A percentile compares a stretch with the other conserved stretches of the same genome.
Conservation (phyloP, 2,797 vertebrate species). For the Enteromius radiatus region DNA sequence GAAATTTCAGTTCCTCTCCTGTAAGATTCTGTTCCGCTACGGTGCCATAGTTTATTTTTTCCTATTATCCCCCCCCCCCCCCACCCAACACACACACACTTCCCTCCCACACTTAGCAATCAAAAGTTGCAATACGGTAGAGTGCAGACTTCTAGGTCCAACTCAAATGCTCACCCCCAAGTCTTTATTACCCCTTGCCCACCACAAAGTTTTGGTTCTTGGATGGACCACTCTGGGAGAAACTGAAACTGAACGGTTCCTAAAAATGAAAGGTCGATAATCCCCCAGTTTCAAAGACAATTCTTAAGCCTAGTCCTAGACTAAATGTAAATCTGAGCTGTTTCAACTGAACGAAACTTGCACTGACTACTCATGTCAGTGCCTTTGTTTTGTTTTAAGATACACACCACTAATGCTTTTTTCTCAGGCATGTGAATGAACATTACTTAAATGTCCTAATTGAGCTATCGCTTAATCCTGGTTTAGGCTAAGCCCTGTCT, state of each 20-base stretch:
- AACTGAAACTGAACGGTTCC: not conserved
- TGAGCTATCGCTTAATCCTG: no score
- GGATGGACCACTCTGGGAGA: not conserved
- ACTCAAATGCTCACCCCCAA: not conserved
- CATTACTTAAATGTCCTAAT: no score
- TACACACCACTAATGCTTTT: no score
- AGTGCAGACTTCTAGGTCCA: not conserved
- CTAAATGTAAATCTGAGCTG: no score
- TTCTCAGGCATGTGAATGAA: no score
- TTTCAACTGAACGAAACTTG: no score
- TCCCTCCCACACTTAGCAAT: not conserved
- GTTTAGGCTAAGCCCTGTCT: no score
- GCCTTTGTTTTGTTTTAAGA: no score
- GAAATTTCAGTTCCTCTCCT: not conserved
- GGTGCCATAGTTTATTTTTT: conserved; percentile 6
- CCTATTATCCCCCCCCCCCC: not conserved
- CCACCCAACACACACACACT: not conserved
- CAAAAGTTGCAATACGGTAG: not conserved
- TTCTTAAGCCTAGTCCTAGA: no score
- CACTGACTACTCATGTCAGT: no score
- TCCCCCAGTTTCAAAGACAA: no score
- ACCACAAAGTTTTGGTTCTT: not conserved
- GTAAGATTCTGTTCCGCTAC: not conserved
- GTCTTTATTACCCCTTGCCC: not conserved
- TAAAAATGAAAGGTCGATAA: not conserved